These are phyloP conservation scores for Philopedon plagiatum DNA, from an alignment of 2,888 invertebrate species.

Conservation along the genomic window DNA sequence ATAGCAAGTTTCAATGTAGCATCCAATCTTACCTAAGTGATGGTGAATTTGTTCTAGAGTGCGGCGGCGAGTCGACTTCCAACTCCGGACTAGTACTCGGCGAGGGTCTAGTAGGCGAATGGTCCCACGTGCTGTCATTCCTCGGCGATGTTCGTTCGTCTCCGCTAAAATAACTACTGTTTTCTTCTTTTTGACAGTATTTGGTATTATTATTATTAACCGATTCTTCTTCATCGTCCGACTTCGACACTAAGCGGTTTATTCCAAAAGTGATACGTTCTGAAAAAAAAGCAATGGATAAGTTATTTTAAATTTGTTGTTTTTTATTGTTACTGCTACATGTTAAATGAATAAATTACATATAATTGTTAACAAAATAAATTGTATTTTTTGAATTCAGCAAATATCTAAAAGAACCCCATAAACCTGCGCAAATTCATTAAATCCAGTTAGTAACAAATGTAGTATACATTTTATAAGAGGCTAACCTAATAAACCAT, in stretches of 20 bases:
- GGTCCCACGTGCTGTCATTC: conserved; percentile 59
- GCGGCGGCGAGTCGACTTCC: conserved; percentile 83
- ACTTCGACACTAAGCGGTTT: conserved; percentile 81
- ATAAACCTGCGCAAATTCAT: no score
- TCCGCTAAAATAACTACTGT: conserved; percentile 73
- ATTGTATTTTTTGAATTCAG: no score
- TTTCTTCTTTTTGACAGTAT: conserved; percentile 69
- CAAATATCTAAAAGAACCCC: no score
- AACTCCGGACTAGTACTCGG: conserved; percentile 78
- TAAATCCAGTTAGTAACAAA: no score
- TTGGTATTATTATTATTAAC: conserved; percentile 71
- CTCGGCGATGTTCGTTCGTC: conserved; percentile 68
- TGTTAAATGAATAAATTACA: no score
- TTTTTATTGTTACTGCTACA: no score
- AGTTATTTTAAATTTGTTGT: no score
- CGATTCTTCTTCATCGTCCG: conserved; percentile 75
- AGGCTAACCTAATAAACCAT: not conserved
- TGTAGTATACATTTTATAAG: no score
- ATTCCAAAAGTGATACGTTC: conserved; percentile 90
- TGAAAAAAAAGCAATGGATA: conserved; percentile 72
- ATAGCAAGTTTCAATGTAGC: not conserved
- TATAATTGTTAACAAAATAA: no score
- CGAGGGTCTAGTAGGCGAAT: conserved; percentile 63
- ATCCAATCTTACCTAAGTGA: conserved; percentile 58
- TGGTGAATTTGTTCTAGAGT: conserved; percentile 71